Base-by-base conservation (phyloP, 1,140 invertebrate genomes). In the Harpegnathos saltator region DNA sequence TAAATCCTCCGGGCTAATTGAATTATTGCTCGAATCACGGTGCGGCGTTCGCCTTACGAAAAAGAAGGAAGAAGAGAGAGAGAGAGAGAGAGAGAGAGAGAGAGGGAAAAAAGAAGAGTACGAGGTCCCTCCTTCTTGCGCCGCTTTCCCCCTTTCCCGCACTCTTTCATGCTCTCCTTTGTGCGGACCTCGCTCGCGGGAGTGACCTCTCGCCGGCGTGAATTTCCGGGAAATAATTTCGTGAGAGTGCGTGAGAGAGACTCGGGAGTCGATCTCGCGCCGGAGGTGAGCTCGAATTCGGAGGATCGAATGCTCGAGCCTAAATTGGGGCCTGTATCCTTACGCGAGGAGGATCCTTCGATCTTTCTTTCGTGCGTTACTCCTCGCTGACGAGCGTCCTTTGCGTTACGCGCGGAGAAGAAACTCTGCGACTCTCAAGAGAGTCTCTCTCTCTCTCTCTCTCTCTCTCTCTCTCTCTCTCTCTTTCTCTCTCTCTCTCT, bases 1-100 rank as follows among this genome's bases (percentile, higher is more conserved):
- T 92, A 92, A 92, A 92, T 92, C 89, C 91, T 89, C 68, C 74
- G 66, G 83, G 86, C 90, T 93, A 93, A 93, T 93, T 92, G 92
- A 93, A 93, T 93, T 93, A 93, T 92, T 92, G 91, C 91, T 83
- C 87, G 91, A 89, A 89, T 87, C 89, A 85, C 80, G 62, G 81
- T 38, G 69, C 82, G 54, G 62, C 50, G 81, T 88, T 86, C 74
- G 80, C 88, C 86, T 85, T 87, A 85, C 86, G 73, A 87, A 85
- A 80, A 77, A 65, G 73, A 69, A 81, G 82, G 65, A 82, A 65
- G 75, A 29, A 69, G 52, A 63, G 65, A 58, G 24, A 33, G 3
- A n/a, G n/a, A n/a, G n/a, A n/a, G n/a, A n/a, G 22, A 12, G 11
- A 9, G 33, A 61, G 33, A 33, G 33, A 33, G 33, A 33, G 33